Conservation (phyloP, 2,113 vertebrate species). For the Pandion haliaetus region DNA sequence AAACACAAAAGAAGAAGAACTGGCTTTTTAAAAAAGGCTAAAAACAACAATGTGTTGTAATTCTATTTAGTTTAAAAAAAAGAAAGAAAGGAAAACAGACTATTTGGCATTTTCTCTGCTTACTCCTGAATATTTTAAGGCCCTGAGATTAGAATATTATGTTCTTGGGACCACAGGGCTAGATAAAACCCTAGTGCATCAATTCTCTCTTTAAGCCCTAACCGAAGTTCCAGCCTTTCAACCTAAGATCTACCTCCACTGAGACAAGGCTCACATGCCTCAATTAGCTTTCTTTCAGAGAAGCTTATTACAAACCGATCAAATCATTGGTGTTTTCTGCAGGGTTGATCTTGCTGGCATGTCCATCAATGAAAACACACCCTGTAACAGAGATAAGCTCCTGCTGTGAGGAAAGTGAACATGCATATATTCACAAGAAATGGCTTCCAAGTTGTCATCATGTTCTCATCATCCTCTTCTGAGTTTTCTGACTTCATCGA, state of each 20-base stretch:
- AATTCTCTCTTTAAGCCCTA: constrained; percentile 68
- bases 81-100: constrained; percentile 10
- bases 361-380: constrained; percentile 86
- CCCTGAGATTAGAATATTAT: constrained; percentile 90
- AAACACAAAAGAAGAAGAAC: constrained; percentile 67
- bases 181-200: constrained; percentile 74
- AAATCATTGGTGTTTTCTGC: not conserved
- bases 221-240: constrained; percentile 68
- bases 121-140: constrained; percentile 90
- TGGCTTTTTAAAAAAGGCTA: constrained; percentile 78
- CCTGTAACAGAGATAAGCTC: constrained; percentile 92
- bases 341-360: not conserved
- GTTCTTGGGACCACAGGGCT: constrained; percentile 80
- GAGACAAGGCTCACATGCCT: constrained; percentile 58
- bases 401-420: constrained; percentile 85
- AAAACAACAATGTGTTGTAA: constrained; percentile 85
- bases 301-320: constrained; percentile 31
- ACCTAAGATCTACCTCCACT: constrained; percentile 30
- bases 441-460: constrained; percentile 81
- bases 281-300: not conserved
- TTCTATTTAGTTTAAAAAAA: constrained; percentile 65
- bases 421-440: constrained; percentile 87
- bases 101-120: constrained; percentile 85
- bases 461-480: constrained; percentile 51
- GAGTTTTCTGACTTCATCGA: not conserved